Conservation (phyloP, 2,113 vertebrate species). For the Perognathus longimembris region DNA sequence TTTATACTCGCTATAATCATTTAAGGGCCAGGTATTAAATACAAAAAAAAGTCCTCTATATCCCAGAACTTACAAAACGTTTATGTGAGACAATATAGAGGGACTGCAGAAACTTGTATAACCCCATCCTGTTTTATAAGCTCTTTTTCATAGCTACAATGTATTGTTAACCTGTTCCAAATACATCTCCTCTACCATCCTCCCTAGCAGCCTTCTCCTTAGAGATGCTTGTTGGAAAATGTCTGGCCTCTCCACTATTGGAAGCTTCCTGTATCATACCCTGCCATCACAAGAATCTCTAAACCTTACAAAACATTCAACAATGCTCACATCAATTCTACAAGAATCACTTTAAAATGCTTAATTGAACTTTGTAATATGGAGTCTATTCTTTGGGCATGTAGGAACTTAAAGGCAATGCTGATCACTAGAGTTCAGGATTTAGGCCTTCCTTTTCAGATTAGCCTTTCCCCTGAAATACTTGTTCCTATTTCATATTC, state of each 20-base stretch:
- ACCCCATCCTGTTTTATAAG: background rate
- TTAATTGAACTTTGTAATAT: background rate
- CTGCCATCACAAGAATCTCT: background rate
- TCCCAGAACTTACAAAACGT: background rate
- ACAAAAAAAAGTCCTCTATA: fast-evolving
- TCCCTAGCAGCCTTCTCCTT: background rate
- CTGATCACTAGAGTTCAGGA: background rate
- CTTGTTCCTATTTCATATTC: slow-evolving; percentile 7
- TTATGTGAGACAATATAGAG: background rate
- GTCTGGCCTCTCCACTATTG: background rate
- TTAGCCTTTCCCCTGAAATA: background rate
- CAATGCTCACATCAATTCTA: background rate
- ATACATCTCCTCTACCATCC: background rate
- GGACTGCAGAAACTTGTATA: background rate
- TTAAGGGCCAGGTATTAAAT: background rate
- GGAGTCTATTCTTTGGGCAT: background rate
- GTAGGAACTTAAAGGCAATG: background rate
- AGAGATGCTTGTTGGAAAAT: background rate
- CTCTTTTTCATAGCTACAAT: background rate
- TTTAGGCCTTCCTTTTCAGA: background rate
- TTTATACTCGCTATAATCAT: background rate
- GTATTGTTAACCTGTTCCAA: background rate
- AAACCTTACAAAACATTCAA: background rate
- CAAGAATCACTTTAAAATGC: background rate
- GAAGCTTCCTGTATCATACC: background rate